Evolutionary conservation across 2,888 invertebrate genomes (phyloP).

Genomic region (Tiliacea citrago): DNA sequence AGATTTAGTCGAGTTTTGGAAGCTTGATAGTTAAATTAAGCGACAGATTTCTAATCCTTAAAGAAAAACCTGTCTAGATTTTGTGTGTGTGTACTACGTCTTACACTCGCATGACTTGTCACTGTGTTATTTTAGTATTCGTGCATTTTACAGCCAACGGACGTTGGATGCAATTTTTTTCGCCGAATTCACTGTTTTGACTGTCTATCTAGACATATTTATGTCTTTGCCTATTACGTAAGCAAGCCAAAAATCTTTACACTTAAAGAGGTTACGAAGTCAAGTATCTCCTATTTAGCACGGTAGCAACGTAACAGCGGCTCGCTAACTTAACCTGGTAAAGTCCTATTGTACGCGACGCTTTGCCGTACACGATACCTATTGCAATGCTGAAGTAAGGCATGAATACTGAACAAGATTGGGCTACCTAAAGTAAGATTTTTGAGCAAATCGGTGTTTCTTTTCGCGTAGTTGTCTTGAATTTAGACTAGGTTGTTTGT

Average conservation of each 20-base stretch:
- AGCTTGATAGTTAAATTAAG: background rate
- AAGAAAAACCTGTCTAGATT: background rate
- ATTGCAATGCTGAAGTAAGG: constrained; percentile 29
- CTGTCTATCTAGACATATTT: no score
- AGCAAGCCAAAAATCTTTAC: constrained; percentile 24
- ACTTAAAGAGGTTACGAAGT: constrained; percentile 20
- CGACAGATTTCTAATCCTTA: background rate
- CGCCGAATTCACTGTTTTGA: no score
- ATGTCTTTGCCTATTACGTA: constrained; percentile 10
- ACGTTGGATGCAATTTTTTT: no score
- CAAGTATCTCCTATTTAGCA: constrained; percentile 22
- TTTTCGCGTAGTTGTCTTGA: constrained; percentile 6
- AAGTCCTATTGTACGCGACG: constrained; percentile 28
- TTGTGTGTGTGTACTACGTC: no score
- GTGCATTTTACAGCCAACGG: no score
- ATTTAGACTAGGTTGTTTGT: constrained; percentile 17
- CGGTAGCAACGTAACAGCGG: constrained; percentile 27
- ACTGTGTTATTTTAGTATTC: no score
- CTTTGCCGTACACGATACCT: constrained; percentile 20
- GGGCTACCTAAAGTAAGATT: constrained; percentile 6
- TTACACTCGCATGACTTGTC: no score
- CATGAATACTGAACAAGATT: constrained; percentile 56
- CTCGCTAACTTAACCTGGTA: background rate
- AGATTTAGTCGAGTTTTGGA: background rate
- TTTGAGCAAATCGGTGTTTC: constrained; percentile 30